phyloP scores from a whole-genome alignment of 2,888 invertebrate genomes.

The Macrostomum cliftonense region DNA sequence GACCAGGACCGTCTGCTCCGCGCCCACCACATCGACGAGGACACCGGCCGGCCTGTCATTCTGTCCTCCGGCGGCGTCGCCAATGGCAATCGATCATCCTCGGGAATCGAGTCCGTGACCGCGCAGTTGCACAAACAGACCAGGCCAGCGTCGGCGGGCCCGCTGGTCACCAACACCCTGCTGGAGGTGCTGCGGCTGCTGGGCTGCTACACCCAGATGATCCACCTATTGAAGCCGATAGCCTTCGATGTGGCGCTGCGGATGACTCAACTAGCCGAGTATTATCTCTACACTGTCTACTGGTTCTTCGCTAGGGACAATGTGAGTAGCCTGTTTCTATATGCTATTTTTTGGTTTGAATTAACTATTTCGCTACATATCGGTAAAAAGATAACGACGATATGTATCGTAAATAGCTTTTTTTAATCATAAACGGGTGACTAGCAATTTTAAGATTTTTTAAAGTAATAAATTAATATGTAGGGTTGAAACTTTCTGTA shows the following conservation, averaged over 20 bases:
- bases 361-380: not conserved
- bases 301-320: constrained; percentile 3
- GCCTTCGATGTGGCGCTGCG: constrained; percentile 71
- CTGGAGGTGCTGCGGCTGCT: constrained; percentile 62
- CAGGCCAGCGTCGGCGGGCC: not conserved
- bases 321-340: constrained; percentile 1
- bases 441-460: too few relatives aligned
- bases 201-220: constrained; percentile 69
- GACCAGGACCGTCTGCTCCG: too few relatives aligned
- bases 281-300: constrained; percentile 61
- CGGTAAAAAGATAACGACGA: too few relatives aligned
- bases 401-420: too few relatives aligned
- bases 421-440: too few relatives aligned
- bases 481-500: too few relatives aligned
- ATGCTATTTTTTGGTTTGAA: constrained; percentile 1
- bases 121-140: not conserved
- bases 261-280: constrained; percentile 78
- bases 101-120: not conserved
- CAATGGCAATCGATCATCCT: not conserved
- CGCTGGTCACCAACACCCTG: constrained; percentile 70
- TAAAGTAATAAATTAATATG: too few relatives aligned
- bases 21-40: too few relatives aligned
- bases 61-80: not conserved
- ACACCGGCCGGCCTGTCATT: too few relatives aligned
- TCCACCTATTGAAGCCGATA: constrained; percentile 65